Evolutionary conservation across 1,140 invertebrate species (phyloP).

Genomic region (Stenopsyche tienmushanensis): DNA sequence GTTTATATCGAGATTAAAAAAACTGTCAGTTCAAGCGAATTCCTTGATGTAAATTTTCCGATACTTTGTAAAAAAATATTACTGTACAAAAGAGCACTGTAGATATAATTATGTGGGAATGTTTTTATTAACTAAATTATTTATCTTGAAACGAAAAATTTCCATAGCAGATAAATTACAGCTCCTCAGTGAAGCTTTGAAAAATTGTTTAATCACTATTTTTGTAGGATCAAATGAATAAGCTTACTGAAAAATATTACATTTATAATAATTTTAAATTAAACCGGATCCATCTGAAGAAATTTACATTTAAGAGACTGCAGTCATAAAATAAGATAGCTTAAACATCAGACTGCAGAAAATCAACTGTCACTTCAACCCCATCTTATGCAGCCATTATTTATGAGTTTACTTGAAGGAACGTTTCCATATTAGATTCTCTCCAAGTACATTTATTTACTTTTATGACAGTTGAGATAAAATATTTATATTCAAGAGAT

Average conservation of each 20-base stretch:
- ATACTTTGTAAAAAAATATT: neutral
- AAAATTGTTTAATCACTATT: neutral
- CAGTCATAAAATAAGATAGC: conserved; percentile 9
- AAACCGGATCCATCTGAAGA: neutral
- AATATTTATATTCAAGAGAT: neutral
- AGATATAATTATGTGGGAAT: neutral
- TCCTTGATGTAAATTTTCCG: neutral
- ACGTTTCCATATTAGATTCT: no score
- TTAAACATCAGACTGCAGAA: conserved; percentile 21
- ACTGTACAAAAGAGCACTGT: no score
- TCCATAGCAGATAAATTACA: no score
- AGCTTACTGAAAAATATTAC: neutral
- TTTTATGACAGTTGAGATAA: no score
- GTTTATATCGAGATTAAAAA: neutral
- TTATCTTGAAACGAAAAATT: neutral
- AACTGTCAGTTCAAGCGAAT: neutral
- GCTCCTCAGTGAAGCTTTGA: neutral
- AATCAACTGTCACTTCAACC: conserved; percentile 15
- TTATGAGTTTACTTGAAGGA: no score
- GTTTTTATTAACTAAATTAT: neutral
- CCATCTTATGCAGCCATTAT: neutral
- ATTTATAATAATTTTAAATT: neutral
- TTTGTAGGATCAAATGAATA: neutral
- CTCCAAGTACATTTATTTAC: no score
- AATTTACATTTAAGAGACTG: conserved; percentile 4